phyloP scores from a whole-genome alignment of 1,140 invertebrate genomes.

The Leptopilina boulardi region DNA sequence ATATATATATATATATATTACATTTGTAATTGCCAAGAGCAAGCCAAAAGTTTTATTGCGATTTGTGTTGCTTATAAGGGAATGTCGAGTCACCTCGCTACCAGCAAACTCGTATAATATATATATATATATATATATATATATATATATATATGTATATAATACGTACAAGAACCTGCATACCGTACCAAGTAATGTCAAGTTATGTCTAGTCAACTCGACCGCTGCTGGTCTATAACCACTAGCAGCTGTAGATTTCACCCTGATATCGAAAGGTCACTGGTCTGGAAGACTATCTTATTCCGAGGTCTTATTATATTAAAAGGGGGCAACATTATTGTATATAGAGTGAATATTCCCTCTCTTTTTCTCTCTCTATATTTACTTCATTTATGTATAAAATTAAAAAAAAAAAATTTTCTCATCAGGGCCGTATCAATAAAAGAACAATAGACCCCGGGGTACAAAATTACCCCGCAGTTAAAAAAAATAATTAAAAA shows the following conservation, averaged over 20 bases:
- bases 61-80: conserved; percentile 20
- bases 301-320: not conserved
- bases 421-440: too few species aligned
- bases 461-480: too few species aligned
- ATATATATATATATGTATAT: too few species aligned
- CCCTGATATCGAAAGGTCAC: conserved; percentile 17
- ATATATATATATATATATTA: too few species aligned
- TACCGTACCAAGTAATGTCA: conserved; percentile 13
- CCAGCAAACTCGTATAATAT: not conserved
- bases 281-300: conserved; percentile 9
- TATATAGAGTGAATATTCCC: too few species aligned
- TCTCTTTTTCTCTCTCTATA: too few species aligned
- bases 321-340: too few species aligned
- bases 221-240: conserved; percentile 15
- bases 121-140: not conserved
- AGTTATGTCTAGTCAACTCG: conserved; percentile 25
- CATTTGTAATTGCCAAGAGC: not conserved
- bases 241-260: conserved; percentile 21
- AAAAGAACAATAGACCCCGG: too few species aligned
- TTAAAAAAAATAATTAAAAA: too few species aligned
- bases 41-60: not conserved
- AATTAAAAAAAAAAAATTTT: too few species aligned
- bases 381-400: too few species aligned
- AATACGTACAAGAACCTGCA: conserved; percentile 7
- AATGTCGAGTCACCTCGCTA: not conserved